Evolutionary conservation across 2,797 vertebrate genomes (phyloP).

Genomic region (Intellagama lesueurii): DNA sequence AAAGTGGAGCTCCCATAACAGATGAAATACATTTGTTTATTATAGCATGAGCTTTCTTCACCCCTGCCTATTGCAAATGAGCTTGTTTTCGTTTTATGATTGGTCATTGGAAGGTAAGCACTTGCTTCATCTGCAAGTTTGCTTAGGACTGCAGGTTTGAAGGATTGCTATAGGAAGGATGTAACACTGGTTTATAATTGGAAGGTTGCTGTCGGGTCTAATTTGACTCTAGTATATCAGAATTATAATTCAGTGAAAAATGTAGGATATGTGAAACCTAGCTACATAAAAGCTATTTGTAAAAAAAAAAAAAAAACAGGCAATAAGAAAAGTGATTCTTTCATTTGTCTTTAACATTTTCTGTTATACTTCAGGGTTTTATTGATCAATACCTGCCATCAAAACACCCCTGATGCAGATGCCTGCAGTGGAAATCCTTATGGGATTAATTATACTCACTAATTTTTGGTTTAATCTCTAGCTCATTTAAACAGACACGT

Average conservation of each 20-base stretch:
- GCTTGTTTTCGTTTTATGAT: too few species aligned
- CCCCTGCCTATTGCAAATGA: too few species aligned
- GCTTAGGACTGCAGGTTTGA: neutral
- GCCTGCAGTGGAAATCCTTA: neutral
- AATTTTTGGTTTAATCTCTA: slow-evolving; percentile 7
- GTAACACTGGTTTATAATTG: neutral
- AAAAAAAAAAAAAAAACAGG: neutral
- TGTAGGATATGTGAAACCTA: neutral
- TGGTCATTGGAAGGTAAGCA: neutral
- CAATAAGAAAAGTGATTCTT: neutral
- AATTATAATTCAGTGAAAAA: neutral
- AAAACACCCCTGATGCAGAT: neutral
- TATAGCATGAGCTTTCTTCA: too few species aligned
- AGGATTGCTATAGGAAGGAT: neutral
- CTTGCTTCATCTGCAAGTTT: neutral
- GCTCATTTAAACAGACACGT: neutral
- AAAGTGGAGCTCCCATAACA: too few species aligned
- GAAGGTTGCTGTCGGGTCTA: too few species aligned
- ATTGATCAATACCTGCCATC: neutral
- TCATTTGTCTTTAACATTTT: slow-evolving; percentile 12
- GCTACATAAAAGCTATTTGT: neutral
- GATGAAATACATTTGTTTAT: too few species aligned
- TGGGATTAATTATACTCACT: slow-evolving; percentile 15
- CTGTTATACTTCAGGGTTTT: slow-evolving; percentile 7
- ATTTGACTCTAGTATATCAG: neutral